Conservation (phyloP, 2,113 vertebrate genomes). For the Leptobrachium ailaonicum region DNA sequence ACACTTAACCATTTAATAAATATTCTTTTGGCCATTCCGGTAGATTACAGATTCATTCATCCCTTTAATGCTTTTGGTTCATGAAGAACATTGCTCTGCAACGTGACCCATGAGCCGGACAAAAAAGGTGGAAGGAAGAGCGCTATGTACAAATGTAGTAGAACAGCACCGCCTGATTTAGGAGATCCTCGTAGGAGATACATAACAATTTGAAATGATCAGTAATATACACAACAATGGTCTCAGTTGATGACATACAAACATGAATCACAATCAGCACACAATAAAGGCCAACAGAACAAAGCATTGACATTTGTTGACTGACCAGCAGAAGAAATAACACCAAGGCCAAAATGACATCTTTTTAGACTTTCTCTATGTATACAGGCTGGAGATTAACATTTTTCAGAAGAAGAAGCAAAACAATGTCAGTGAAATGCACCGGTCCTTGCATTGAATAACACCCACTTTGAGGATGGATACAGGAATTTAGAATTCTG, state of each 20-base stretch:
- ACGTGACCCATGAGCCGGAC: constrained; percentile 25
- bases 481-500: too few relatives aligned
- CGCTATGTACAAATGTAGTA: constrained; percentile 37
- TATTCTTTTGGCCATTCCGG: constrained; percentile 47
- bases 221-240: constrained; percentile 15
- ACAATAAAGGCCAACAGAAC: constrained; percentile 2
- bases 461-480: neutral
- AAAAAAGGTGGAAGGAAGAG: constrained; percentile 7
- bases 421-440: neutral
- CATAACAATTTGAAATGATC: constrained; percentile 17
- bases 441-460: neutral
- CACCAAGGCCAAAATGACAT: constrained; percentile 1
- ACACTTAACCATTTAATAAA: constrained; percentile 48
- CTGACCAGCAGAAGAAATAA: constrained; percentile 44
- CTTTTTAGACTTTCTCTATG: constrained; percentile 10
- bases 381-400: neutral
- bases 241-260: constrained; percentile 2
- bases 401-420: neutral
- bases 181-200: neutral
- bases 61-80: constrained; percentile 6
- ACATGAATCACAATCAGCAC: constrained; percentile 17
- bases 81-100: constrained; percentile 40
- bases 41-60: constrained; percentile 38
- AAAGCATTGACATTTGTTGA: constrained; percentile 6
- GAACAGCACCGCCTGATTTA: constrained; percentile 10